Evolutionary conservation across 2,888 invertebrate species (phyloP).

Genomic region (Mycalesis mineus): DNA sequence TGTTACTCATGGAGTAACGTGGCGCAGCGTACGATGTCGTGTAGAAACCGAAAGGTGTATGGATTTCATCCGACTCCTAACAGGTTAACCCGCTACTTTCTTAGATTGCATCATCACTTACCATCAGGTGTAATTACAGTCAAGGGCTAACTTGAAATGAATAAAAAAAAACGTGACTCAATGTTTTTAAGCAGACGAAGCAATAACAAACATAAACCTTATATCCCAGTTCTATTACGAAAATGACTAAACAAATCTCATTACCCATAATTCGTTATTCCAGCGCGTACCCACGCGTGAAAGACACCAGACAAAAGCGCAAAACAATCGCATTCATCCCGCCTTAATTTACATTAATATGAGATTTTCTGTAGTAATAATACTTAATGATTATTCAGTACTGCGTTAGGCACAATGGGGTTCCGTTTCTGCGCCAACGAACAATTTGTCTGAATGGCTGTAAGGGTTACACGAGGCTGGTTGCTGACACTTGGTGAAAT

Average conservation of each 20-base stretch:
- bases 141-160: too few relatives aligned
- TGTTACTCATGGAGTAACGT: too few relatives aligned
- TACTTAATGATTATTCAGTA: constrained; percentile 63
- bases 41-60: too few relatives aligned
- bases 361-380: constrained; percentile 66
- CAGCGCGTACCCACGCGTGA: constrained; percentile 27
- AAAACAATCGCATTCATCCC: constrained; percentile 58
- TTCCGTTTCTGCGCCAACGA: constrained; percentile 65
- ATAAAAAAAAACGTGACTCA: too few relatives aligned
- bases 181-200: too few relatives aligned
- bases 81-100: too few relatives aligned
- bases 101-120: too few relatives aligned
- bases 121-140: too few relatives aligned
- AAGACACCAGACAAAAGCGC: constrained; percentile 39
- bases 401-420: constrained; percentile 57
- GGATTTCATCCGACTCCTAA: too few relatives aligned
- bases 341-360: constrained; percentile 68
- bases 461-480: constrained; percentile 27
- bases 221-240: neutral
- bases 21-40: too few relatives aligned
- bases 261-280: constrained; percentile 6
- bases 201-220: neutral
- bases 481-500: constrained; percentile 10
- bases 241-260: constrained; percentile 4
- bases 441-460: constrained; percentile 54